Evolutionary conservation across 2,888 invertebrate species (phyloP).

Genomic region (Spialia ferax): DNA sequence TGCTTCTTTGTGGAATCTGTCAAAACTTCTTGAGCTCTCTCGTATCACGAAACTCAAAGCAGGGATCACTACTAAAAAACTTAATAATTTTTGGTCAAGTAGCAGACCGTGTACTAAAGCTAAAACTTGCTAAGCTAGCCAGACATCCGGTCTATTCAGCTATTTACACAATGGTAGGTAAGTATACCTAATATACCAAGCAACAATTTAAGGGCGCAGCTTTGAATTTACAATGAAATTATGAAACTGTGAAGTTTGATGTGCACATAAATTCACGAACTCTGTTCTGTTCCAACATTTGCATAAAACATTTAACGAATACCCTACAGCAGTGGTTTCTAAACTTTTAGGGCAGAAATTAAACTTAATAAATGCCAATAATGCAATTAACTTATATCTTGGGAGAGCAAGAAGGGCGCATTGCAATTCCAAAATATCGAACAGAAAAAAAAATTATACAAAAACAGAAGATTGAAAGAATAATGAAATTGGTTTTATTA

Average conservation of each 20-base stretch:
- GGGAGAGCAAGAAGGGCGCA: too few species aligned
- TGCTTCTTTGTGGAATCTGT: too few species aligned
- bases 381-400: too few species aligned
- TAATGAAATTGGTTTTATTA: too few species aligned
- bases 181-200: not conserved
- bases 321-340: not conserved
- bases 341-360: too few species aligned
- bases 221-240: conserved; percentile 10
- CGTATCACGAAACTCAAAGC: too few species aligned
- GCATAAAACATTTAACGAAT: conserved; percentile 18
- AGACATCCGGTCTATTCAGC: conserved; percentile 10
- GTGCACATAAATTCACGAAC: conserved; percentile 6
- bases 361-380: too few species aligned
- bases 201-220: conserved; percentile 2
- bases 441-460: not conserved
- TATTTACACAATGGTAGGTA: conserved; percentile 3
- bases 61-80: too few species aligned
- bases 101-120: not conserved
- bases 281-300: conserved; percentile 19
- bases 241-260: conserved; percentile 26
- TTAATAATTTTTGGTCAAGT: too few species aligned
- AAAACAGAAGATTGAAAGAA: too few species aligned
- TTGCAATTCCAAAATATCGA: not conserved
- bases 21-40: too few species aligned
- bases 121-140: conserved; percentile 19